Percentiles rank a stretch among this genome's conserved stretches.
phyloP scores from a whole-genome alignment of 1,140 invertebrate genomes.

The Pectinophora gossypiella region DNA sequence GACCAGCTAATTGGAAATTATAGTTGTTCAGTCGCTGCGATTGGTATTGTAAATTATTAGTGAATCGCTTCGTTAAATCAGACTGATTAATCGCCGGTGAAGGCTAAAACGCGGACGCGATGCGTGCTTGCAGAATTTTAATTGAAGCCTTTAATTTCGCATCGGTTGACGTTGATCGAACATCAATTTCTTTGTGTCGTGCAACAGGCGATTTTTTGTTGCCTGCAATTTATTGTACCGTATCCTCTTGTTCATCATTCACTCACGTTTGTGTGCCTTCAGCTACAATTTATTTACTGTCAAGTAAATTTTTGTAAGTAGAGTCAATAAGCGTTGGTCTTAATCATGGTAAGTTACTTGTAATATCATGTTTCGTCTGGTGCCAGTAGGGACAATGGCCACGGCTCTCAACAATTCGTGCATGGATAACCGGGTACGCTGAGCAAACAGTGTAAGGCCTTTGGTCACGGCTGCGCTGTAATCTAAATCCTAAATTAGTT shows the following conservation, averaged over 20 bases:
- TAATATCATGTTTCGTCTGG: no score
- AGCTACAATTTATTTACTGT: no score
- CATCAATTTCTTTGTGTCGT: constrained; percentile 3
- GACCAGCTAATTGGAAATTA: constrained; percentile 50
- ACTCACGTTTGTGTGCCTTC: no score
- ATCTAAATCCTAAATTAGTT: constrained; percentile 67
- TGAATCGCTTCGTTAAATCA: constrained; percentile 44
- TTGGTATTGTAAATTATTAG: constrained; percentile 36
- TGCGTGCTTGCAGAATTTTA: constrained; percentile 36
- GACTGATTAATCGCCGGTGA: constrained; percentile 37
- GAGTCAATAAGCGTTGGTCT: no score
- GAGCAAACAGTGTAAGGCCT: constrained; percentile 51
- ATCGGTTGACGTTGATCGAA: not conserved
- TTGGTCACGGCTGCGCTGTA: constrained; percentile 41
- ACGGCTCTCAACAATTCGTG: constrained; percentile 47
- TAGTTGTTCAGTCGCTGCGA: constrained; percentile 25
- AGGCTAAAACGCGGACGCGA: constrained; percentile 20
- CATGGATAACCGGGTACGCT: constrained; percentile 56
- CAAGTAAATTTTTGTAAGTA: no score
- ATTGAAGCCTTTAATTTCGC: constrained; percentile 19
- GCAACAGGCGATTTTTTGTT: not conserved
- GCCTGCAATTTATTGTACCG: not conserved
- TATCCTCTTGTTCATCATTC: not conserved
- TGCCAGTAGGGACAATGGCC: no score
- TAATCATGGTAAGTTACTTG: no score